Evolutionary conservation across 1,140 invertebrate genomes (phyloP).

Genomic region (Trichonephila clavata): DNA sequence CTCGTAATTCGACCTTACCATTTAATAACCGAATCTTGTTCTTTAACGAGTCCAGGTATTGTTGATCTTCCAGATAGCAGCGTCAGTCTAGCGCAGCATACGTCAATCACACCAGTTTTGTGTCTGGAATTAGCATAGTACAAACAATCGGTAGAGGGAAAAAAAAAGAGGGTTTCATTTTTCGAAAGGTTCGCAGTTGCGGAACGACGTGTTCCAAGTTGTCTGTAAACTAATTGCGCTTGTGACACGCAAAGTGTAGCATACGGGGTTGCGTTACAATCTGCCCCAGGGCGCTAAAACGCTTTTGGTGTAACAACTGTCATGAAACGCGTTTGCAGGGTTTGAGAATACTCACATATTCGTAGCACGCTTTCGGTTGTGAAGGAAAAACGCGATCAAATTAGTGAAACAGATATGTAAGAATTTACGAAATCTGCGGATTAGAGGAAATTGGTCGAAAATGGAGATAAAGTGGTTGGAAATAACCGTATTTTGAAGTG

Average conservation of each 20-base stretch:
- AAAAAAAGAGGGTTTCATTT: conserved; percentile 61
- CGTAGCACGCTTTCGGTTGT: neutral
- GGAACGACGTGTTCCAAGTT: conserved; percentile 41
- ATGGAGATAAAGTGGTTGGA: neutral
- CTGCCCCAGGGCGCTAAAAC: conserved; percentile 5
- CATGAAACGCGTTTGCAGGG: neutral
- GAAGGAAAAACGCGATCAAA: neutral
- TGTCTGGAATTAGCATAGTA: conserved; percentile 46
- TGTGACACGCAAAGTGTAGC: conserved; percentile 20
- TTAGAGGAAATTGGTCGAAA: neutral
- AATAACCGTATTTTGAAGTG: neutral
- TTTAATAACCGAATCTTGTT: conserved; percentile 65
- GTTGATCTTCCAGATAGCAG: conserved; percentile 20
- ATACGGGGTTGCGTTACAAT: conserved; percentile 29
- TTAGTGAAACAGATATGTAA: neutral
- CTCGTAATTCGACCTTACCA: conserved; percentile 58
- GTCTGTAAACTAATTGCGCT: conserved; percentile 1
- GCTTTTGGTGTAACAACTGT: conserved; percentile 15
- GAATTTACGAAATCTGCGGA: neutral
- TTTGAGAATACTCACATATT: conserved; percentile 3
- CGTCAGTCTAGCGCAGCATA: conserved; percentile 1
- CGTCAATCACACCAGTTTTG: conserved; percentile 36
- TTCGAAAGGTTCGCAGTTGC: conserved; percentile 61
- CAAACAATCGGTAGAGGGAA: conserved; percentile 1
- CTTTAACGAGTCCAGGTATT: conserved; percentile 43